Conservation (phyloP, 2,113 vertebrate species). For the Speoplatyrhinus poulsoni region DNA sequence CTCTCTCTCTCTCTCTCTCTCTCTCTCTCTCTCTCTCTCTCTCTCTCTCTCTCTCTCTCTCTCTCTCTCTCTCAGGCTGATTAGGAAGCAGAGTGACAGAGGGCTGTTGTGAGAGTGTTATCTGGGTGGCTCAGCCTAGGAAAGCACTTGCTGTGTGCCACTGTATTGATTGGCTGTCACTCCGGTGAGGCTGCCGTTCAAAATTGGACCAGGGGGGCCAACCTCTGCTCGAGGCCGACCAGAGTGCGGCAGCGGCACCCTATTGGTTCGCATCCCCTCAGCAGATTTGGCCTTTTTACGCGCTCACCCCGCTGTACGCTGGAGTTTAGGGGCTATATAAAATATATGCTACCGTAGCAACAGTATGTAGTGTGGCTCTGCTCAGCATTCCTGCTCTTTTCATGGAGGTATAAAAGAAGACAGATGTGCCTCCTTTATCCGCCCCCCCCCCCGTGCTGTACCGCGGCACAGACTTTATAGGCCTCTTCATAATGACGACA, state of each 20-base stretch:
- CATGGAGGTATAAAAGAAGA: constrained; percentile 54
- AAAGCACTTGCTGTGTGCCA: constrained; percentile 45
- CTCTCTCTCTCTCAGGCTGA: constrained; percentile 18
- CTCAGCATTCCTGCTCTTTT: constrained; percentile 40
- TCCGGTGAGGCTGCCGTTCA: constrained; percentile 49
- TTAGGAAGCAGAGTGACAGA: constrained; percentile 54
- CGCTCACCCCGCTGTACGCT: constrained; percentile 33
- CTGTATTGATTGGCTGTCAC: constrained; percentile 57
- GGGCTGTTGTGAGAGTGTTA: constrained; percentile 60
- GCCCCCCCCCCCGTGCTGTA: constrained; percentile 10
- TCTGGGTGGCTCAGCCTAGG: constrained; percentile 58
- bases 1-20: neutral
- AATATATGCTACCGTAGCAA: constrained; percentile 56
- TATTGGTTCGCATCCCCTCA: constrained; percentile 41
- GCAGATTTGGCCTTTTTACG: constrained; percentile 54
- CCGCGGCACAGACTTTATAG: constrained; percentile 45
- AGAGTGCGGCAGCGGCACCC: constrained; percentile 7
- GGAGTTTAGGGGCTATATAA: constrained; percentile 56
- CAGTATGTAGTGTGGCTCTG: constrained; percentile 1
- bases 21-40: neutral
- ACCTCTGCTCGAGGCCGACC: constrained; percentile 29
- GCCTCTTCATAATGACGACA: constrained; percentile 41
- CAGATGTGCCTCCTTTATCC: constrained; percentile 49
- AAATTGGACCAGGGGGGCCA: constrained; percentile 24
- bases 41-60: neutral